Evolutionary conservation across 2,888 invertebrate genomes (phyloP), one percentile per base, ranked within the genome.

Genomic region (Cataglyphis livida): DNA sequence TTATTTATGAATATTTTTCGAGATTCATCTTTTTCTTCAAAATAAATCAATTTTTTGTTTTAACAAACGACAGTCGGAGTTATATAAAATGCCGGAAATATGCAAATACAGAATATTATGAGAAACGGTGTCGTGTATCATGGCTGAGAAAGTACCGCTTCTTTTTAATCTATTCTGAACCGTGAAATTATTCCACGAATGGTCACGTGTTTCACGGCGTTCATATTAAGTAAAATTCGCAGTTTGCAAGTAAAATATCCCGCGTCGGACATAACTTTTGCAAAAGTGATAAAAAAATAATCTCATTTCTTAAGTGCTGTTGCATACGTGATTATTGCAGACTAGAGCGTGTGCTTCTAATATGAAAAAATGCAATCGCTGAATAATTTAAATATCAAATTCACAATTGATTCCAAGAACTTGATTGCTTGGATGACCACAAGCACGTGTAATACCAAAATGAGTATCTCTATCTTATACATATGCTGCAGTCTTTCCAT

Each of bases 401-500:
- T 88, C 38, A 92, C 73, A 38, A 90, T 64, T 44, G 87, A 86
- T 81, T 93, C 92, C 44, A 91, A 81, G 35, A 91, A 82, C 83
- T 90, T 92, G 38, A 93, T 90, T 21, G 87, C 84, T 76, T 92
- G 92, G 48, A 93, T 89, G 6, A 93, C 86, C 54, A 92, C 87
- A 51, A 93, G 82, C 1, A 90, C 91, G 74, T 93, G 91, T 64
- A 93, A 87, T 82, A 93, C 86, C 15, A 93, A 82, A 83, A 93
- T 90, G 44, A 93, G 86, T 85, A 93, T 91, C 88, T 93, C 93
- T 75, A 93, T 92, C 87, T 91, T 93, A 82, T 93, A 93, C 91
- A 93, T 92, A 78, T 93, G 91, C 66, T 92, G 91, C 75, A 92
- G 84, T 84, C 90, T 89, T 57, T 93, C 92, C 89, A 91, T 90